phyloP scores from a whole-genome alignment of 2,113 vertebrate species.

The Centrocercus urophasianus region DNA sequence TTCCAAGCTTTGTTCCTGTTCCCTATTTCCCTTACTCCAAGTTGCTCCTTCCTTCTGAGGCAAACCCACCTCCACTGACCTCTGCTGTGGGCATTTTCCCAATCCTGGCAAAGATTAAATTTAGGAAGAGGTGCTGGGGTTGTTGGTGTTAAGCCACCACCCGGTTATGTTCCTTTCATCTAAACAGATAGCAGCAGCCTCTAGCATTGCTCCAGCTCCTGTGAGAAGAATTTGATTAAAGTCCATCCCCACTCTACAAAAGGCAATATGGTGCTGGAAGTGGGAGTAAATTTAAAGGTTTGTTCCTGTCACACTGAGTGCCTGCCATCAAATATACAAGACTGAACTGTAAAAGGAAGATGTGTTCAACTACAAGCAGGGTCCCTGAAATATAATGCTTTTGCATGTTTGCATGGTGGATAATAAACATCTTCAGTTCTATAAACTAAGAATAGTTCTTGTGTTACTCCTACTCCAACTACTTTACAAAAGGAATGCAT shows the following conservation, averaged over 20 bases:
- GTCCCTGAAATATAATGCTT: slow-evolving; percentile 5
- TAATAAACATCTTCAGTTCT: background rate
- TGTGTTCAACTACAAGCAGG: background rate
- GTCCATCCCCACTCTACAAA: background rate
- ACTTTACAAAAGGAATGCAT: background rate
- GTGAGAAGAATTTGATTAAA: background rate
- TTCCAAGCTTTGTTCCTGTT: background rate
- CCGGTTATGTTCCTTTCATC: background rate
- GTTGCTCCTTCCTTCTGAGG: background rate
- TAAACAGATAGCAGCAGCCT: background rate
- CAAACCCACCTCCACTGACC: background rate
- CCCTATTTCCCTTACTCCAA: background rate
- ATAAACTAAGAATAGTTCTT: background rate
- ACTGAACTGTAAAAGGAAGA: background rate
- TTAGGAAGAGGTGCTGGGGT: fast-evolving
- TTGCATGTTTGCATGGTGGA: background rate
- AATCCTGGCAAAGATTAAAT: background rate
- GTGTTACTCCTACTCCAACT: background rate
- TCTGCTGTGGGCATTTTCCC: fast-evolving
- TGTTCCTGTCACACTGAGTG: background rate
- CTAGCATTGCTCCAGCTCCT: background rate
- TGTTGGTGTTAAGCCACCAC: background rate
- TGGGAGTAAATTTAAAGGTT: background rate
- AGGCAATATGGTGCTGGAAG: background rate
- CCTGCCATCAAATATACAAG: background rate